Evolutionary conservation across 1,140 invertebrate species (phyloP).

Genomic region (Formica selysi): DNA sequence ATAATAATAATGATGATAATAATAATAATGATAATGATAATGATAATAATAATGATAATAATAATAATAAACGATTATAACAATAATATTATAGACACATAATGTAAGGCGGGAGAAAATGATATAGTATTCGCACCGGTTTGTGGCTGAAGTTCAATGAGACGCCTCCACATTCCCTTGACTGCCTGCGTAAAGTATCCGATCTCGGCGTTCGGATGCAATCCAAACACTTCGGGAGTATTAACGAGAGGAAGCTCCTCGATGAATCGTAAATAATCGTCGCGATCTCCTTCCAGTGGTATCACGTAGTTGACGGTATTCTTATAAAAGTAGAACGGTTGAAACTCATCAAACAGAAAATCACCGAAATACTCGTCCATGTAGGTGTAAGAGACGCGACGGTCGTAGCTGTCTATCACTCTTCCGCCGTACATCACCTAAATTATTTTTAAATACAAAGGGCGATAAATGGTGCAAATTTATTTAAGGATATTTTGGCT

Average conservation of each 20-base stretch:
- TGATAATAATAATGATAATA: neutral
- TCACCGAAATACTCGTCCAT: conserved; percentile 98
- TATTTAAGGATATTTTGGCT: neutral
- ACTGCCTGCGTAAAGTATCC: conserved; percentile 95
- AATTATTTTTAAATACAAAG: conserved; percentile 25
- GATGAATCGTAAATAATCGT: conserved; percentile 91
- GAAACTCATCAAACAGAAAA: conserved; percentile 95
- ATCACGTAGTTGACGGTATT: conserved; percentile 93
- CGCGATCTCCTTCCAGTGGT: conserved; percentile 89
- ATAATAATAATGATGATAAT: too few species aligned
- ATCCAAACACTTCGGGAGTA: conserved; percentile 95
- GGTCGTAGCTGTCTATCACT: conserved; percentile 96
- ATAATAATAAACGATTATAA: neutral
- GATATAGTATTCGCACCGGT: conserved; percentile 87
- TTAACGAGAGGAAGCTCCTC: conserved; percentile 91
- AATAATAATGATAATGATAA: too few species aligned
- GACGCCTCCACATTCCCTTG: conserved; percentile 93
- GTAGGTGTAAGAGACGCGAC: conserved; percentile 93
- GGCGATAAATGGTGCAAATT: neutral
- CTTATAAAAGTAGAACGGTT: conserved; percentile 95
- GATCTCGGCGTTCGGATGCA: conserved; percentile 97
- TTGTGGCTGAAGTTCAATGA: conserved; percentile 95
- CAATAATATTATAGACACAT: neutral
- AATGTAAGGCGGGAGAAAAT: neutral
- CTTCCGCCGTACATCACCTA: conserved; percentile 97